Percentiles rank a stretch among this genome's conserved stretches.
Conservation (phyloP, 1,140 invertebrate species). For the Teleogryllus occipitalis region DNA sequence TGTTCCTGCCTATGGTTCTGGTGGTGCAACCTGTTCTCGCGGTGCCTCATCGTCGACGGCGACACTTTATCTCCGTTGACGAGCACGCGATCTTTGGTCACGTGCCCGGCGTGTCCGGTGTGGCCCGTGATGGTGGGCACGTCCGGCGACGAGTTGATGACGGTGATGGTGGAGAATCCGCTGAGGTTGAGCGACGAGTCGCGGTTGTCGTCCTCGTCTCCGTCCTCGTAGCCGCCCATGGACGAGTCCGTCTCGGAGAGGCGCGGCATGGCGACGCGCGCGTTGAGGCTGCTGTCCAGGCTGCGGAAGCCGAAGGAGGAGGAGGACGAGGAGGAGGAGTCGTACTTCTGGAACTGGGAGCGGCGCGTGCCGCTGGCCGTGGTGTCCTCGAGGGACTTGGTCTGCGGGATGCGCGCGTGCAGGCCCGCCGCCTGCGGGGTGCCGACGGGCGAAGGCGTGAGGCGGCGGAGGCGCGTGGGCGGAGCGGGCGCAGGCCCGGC, state of each 20-base stretch:
- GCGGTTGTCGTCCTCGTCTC: conserved; percentile 44
- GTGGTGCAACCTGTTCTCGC: conserved; percentile 10
- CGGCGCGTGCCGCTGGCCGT: conserved; percentile 34
- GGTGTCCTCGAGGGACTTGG: conserved; percentile 47
- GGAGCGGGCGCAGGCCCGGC: conserved; percentile 12
- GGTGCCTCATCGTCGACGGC: conserved; percentile 32
- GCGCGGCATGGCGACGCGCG: conserved; percentile 40
- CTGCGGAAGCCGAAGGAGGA: conserved; percentile 48
- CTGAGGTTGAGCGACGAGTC: conserved; percentile 24
- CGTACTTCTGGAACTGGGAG: conserved; percentile 44
- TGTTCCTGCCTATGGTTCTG: conserved; percentile 27
- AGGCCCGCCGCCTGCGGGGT: conserved; percentile 22
- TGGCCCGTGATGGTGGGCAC: neutral
- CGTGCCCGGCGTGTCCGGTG: conserved; percentile 7
- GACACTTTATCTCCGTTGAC: conserved; percentile 35
- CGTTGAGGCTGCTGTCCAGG: conserved; percentile 41
- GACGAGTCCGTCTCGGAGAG: conserved; percentile 49
- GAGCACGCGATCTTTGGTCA: conserved; percentile 12
- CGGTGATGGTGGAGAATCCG: conserved; percentile 25
- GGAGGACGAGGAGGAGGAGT: conserved; percentile 47
- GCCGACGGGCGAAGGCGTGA: conserved; percentile 28
- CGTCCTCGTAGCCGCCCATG: conserved; percentile 47
- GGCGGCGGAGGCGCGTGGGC: conserved; percentile 21
- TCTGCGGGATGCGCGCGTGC: conserved; percentile 38
- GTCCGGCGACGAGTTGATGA: conserved; percentile 27